Base-by-base conservation (phyloP, 1,140 invertebrate genomes). In the Neodiprion virginianus region DNA sequence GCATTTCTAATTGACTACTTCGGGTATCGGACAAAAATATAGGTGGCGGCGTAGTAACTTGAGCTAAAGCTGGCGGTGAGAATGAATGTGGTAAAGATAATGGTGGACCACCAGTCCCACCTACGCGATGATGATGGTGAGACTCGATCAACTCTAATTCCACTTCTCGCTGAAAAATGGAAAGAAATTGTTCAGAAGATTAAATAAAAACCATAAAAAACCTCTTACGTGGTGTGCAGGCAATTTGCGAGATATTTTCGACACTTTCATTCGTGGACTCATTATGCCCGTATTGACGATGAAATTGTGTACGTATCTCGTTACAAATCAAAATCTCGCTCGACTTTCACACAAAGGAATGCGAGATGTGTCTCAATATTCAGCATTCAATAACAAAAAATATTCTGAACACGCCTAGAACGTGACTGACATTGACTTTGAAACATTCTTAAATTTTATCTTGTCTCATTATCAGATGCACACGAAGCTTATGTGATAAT, bases 11-110 rank as follows among this genome's bases (percentile, higher is more conserved):
- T 74, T 88, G 89, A 76, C 79, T 87, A 72, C 81, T 83, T 48
- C 88, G 86, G 2, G 87, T 83, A 71, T 91, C 88, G 7, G 91
- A 89, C 40, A 92, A 82, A 80, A 92, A 92, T 74, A 92, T 87
- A 65, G 90, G 88, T 21, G 89, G 85, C 49, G 90, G 86, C 71
- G 89, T 87, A 49, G 89, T 86, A 10, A 90, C 89, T 76, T 86
- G 87, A 10, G 86, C 76, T 8, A 88, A 74, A 28, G 86, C 78
- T n/a, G 85, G 87, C 7, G 89, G 89, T 14, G 84, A 87, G 68
- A 86, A 88, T n/a, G 85, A 86, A 48, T 85, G 81, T n/a, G 87
- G 89, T 79, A 89, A 84, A 70, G 85, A 86, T 77, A 86, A 81
- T 72, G 82, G 89, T 69, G 80, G 84, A 23, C 83, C 83, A 40